These are phyloP conservation scores for Aphis craccivora DNA, from an alignment of 1,140 invertebrate genomes.

Conservation along the genomic window DNA sequence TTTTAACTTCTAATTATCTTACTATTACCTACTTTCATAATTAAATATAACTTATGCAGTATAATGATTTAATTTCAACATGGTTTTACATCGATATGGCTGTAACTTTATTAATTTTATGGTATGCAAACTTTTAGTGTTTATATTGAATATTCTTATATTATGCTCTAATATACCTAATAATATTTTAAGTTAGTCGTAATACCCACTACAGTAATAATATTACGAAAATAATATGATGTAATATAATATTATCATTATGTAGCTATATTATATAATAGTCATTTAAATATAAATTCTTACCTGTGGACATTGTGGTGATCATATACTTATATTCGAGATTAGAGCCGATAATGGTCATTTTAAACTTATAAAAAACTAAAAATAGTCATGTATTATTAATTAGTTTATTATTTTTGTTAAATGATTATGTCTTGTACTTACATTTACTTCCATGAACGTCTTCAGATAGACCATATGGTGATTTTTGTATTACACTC, in stretches of 20 bases:
- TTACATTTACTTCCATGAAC: not conserved
- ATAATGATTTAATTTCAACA: no score
- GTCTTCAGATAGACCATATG: not conserved
- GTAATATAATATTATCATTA: no score
- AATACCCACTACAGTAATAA: no score
- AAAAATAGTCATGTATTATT: not conserved
- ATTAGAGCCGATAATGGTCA: not conserved
- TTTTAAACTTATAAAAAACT: not conserved
- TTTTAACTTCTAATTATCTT: no score
- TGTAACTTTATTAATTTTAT: no score
- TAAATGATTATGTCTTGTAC: not conserved
- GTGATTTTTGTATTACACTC: not conserved
- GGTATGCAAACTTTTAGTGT: no score
- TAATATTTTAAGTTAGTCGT: not conserved
- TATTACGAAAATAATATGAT: no score
- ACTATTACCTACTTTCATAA: no score
- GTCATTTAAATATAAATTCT: not conserved
- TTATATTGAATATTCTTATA: not conserved
- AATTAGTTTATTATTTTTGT: not conserved
- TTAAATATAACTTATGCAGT: no score
- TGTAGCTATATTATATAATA: not conserved
- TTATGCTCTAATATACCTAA: not conserved
- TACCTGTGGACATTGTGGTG: not conserved
- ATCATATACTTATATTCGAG: not conserved
- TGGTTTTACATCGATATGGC: no score